A percentile compares a stretch with the other conserved stretches of the same genome.
phyloP scores from a whole-genome alignment of 2,797 vertebrate genomes.

The Cyclura pinguis region DNA sequence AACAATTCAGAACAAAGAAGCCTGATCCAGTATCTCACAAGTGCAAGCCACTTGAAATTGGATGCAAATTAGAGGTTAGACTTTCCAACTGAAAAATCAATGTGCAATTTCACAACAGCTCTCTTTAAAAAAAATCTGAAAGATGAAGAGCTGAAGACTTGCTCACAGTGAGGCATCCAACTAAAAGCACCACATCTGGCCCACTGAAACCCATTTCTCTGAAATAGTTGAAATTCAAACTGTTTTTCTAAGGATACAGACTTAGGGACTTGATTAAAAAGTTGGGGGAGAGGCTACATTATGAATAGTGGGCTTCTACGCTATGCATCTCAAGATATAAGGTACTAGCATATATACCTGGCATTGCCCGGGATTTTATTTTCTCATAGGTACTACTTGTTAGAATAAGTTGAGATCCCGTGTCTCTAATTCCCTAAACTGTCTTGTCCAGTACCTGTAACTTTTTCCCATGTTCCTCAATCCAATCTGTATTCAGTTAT shows the following conservation, averaged over 20 bases:
- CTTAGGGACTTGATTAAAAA: background rate
- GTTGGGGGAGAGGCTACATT: background rate
- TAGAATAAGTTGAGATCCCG: no score
- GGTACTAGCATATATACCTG: no score
- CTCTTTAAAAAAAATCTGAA: background rate
- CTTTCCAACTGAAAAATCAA: background rate
- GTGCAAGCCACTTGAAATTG: background rate
- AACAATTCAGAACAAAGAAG: background rate
- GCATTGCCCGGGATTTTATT: no score
- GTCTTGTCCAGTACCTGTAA: no score
- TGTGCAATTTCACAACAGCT: background rate
- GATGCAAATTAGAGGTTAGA: background rate
- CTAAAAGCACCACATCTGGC: background rate
- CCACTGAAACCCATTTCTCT: background rate
- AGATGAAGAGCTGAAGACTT: background rate
- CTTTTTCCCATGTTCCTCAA: no score
- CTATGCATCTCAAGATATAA: background rate
- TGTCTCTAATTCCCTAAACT: no score
- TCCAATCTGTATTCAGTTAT: no score
- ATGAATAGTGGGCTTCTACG: background rate
- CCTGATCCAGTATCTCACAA: background rate
- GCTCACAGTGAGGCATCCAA: background rate
- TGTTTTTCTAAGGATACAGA: background rate
- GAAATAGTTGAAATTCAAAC: background rate
- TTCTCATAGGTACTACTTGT: no score